Conservation (phyloP, 30 jellyfish, hydroid and myxozoan genomes). For the Cassiopea xamachana region DNA sequence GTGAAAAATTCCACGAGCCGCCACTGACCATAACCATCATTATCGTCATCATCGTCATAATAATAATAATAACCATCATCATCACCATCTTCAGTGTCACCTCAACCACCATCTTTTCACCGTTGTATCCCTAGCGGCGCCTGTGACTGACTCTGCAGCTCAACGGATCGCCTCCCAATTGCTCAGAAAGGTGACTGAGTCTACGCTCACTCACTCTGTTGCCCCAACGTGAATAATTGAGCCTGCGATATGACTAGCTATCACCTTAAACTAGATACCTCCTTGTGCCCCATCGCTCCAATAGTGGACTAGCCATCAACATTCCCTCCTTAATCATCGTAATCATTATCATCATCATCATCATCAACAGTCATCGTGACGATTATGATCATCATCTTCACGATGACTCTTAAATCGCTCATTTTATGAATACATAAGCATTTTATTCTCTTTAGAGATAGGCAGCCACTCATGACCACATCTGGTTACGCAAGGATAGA, state of each 20-base stretch:
- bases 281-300: too few species aligned
- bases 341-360: conserved; percentile 5
- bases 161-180: too few species aligned
- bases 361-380: not conserved
- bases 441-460: not conserved
- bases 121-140: too few species aligned
- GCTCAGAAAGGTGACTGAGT: too few species aligned
- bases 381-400: not conserved
- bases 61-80: not conserved
- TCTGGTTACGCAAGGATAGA: not conserved
- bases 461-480: not conserved
- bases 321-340: too few species aligned
- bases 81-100: not conserved
- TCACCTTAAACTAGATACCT: too few species aligned
- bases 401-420: not conserved
- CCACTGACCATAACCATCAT: not conserved
- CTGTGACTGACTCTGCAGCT: too few species aligned
- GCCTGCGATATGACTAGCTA: too few species aligned
- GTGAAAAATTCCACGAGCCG: too few species aligned
- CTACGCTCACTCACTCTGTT: too few species aligned
- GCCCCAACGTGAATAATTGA: too few species aligned
- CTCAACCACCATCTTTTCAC: not conserved
- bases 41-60: conserved; percentile 9
- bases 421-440: not conserved
- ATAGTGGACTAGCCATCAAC: too few species aligned